Conservation (phyloP, 2,888 invertebrate species). For the Boloria euphrosyne region DNA sequence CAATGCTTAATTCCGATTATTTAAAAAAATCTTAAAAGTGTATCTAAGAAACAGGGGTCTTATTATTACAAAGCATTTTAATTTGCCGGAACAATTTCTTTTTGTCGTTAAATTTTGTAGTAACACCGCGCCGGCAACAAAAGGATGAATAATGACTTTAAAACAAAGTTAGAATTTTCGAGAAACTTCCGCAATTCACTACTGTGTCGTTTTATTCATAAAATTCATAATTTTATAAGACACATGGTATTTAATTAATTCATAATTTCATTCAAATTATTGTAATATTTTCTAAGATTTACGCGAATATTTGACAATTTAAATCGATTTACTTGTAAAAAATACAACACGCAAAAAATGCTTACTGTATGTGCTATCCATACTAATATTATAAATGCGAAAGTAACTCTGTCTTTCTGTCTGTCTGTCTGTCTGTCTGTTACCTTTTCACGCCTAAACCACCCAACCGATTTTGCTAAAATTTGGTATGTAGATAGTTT, state of each 20-base stretch:
- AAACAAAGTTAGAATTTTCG: slow-evolving; percentile 77
- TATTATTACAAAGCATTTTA: slow-evolving; percentile 70
- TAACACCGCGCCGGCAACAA: slow-evolving; percentile 69
- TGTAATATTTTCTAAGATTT: neutral
- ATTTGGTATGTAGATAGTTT: too few relatives aligned
- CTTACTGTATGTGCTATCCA: too few relatives aligned
- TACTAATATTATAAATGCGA: too few relatives aligned
- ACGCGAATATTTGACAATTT: neutral
- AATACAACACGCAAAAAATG: too few relatives aligned
- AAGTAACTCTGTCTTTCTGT: too few relatives aligned
- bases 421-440: too few relatives aligned
- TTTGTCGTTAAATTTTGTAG: slow-evolving; percentile 74
- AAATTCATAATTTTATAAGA: slow-evolving; percentile 35
- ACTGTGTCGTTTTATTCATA: slow-evolving; percentile 44
- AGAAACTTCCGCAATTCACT: slow-evolving; percentile 63
- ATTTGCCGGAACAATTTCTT: slow-evolving; percentile 73
- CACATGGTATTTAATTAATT: slow-evolving; percentile 28
- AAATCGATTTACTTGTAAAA: too few relatives aligned
- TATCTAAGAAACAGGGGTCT: slow-evolving; percentile 45
- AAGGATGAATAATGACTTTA: slow-evolving; percentile 79
- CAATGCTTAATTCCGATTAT: slow-evolving; percentile 20
- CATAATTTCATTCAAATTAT: too few relatives aligned
- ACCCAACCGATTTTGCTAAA: too few relatives aligned
- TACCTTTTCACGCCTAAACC: too few relatives aligned
- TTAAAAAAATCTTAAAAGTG: slow-evolving; percentile 38